Evolutionary conservation across 1,140 invertebrate species (phyloP).

Genomic region (Batillaria attramentaria): DNA sequence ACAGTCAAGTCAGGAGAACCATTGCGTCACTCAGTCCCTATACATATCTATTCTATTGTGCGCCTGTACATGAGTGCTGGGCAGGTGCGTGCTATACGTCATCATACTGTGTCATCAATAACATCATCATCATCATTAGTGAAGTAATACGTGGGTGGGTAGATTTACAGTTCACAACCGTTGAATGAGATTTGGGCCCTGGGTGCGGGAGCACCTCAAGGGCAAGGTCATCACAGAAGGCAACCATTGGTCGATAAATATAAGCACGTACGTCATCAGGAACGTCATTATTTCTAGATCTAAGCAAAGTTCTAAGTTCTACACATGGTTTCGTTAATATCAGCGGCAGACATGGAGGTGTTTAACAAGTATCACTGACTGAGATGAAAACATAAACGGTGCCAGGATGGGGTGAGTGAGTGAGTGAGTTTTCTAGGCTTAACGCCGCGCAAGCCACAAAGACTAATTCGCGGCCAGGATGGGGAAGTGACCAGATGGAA

Average conservation of each 20-base stretch:
- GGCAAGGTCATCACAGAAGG: constrained; percentile 1
- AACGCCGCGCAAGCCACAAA: too few relatives aligned
- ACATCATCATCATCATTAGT: neutral
- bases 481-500: too few relatives aligned
- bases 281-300: neutral
- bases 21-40: too few relatives aligned
- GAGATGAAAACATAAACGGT: too few relatives aligned
- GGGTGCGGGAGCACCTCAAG: neutral
- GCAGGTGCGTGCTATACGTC: too few relatives aligned
- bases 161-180: constrained; percentile 34
- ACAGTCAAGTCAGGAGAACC: neutral
- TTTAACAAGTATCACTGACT: too few relatives aligned
- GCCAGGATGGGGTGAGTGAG: too few relatives aligned
- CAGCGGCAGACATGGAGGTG: too few relatives aligned
- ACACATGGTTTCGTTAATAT: neutral
- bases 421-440: too few relatives aligned
- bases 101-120: neutral
- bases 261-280: neutral
- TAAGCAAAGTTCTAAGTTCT: neutral
- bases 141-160: constrained; percentile 9
- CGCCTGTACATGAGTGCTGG: neutral
- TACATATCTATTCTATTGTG: neutral
- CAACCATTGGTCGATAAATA: neutral
- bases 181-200: constrained; percentile 30
- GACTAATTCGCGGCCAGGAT: too few relatives aligned